Evolutionary conservation across 2,113 vertebrate species (phyloP).

Genomic region (Reinhardtius hippoglossoides): DNA sequence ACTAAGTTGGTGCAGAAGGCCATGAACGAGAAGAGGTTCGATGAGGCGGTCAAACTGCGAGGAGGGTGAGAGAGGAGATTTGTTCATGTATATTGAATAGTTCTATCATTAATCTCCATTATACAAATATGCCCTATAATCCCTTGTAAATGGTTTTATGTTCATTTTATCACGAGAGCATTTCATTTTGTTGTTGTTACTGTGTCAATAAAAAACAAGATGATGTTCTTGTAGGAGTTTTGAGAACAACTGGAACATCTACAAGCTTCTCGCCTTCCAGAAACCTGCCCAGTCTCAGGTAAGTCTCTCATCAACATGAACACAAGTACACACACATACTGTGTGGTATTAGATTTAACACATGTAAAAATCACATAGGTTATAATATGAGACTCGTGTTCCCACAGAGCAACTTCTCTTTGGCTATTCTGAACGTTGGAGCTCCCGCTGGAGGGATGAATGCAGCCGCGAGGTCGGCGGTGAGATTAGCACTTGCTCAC

Average conservation of each 20-base stretch:
- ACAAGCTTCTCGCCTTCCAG: conserved; percentile 90
- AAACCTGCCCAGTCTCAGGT: conserved; percentile 85
- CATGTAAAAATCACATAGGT: neutral
- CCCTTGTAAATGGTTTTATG: neutral
- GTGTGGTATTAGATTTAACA: neutral
- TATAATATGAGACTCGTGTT: neutral
- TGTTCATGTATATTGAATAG: neutral
- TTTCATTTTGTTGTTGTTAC: neutral
- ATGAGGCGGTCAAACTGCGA: conserved; percentile 91
- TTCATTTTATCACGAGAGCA: neutral
- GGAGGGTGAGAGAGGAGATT: conserved; percentile 85
- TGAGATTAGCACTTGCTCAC: conserved; percentile 84
- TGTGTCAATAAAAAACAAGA: neutral
- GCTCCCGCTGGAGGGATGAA: conserved; percentile 96
- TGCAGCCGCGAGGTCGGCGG: conserved; percentile 89
- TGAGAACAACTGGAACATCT: conserved; percentile 97
- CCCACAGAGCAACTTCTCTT: conserved; percentile 83
- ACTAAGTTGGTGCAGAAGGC: conserved; percentile 94
- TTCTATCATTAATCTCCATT: neutral
- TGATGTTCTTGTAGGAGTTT: conserved; percentile 87
- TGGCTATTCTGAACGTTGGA: conserved; percentile 94
- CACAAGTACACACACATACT: neutral
- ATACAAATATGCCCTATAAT: neutral
- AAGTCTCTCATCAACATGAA: neutral
- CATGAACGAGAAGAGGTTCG: conserved; percentile 93